phyloP scores from a whole-genome alignment of 2,113 vertebrate species.

The Stomatorhinus ivindoensis region DNA sequence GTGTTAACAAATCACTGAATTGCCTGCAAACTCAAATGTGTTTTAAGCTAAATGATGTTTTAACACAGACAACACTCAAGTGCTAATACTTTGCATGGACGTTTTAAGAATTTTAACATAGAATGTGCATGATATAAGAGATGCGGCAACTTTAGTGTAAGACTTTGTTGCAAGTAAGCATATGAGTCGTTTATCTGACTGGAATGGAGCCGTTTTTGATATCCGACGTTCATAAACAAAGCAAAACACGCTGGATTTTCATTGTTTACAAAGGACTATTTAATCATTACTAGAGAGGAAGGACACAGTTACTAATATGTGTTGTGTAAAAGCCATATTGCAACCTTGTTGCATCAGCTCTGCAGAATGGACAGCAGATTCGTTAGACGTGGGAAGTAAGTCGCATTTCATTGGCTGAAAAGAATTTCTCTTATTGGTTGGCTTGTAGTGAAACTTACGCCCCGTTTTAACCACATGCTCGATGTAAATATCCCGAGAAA shows the following conservation, averaged over 20 bases:
- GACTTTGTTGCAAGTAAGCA: not conserved
- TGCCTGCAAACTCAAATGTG: not conserved
- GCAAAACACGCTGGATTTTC: not conserved
- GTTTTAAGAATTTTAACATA: not conserved
- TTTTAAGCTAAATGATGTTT: not conserved
- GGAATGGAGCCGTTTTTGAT: not conserved
- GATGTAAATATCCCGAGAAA: slow-evolving; percentile 64
- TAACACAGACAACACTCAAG: not conserved
- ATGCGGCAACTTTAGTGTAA: not conserved
- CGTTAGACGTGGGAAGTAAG: slow-evolving; percentile 51
- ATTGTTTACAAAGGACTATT: slow-evolving; percentile 48
- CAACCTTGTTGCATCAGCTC: slow-evolving; percentile 72
- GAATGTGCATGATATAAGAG: not conserved
- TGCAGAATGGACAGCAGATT: slow-evolving; percentile 50
- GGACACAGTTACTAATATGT: slow-evolving; percentile 53
- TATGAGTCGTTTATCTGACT: not conserved
- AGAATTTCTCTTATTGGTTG: slow-evolving; percentile 28
- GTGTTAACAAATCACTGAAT: not conserved
- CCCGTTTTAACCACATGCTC: slow-evolving; percentile 59
- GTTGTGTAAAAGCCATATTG: slow-evolving; percentile 60
- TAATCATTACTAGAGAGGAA: slow-evolving; percentile 51
- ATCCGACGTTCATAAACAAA: not conserved
- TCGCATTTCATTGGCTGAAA: slow-evolving; percentile 30
- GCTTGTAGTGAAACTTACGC: not conserved
- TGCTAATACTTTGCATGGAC: not conserved